phyloP scores from a whole-genome alignment of 2,888 invertebrate species.

The Noctua janthe region DNA sequence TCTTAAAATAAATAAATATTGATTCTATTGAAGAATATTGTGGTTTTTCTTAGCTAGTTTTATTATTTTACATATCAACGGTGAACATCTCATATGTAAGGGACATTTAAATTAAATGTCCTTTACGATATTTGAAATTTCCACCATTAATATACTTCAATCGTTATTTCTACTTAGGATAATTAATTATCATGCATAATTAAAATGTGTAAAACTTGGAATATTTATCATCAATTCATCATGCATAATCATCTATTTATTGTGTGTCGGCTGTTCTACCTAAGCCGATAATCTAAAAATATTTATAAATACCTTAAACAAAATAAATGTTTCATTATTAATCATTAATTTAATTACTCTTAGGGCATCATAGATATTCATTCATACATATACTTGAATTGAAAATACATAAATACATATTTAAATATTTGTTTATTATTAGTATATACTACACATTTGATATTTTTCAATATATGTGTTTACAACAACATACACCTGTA shows the following conservation, averaged over 20 bases:
- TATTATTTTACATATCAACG: not conserved
- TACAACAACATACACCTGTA: conserved; percentile 44
- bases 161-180: not conserved
- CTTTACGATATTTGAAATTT: not conserved
- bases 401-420: conserved; percentile 22
- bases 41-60: not conserved
- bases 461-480: conserved; percentile 38
- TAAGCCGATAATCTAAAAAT: not conserved
- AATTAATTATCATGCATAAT: not conserved
- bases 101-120: not conserved
- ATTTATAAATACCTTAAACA: not conserved
- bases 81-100: not conserved
- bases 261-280: not conserved
- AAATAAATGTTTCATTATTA: not conserved
- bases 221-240: not conserved
- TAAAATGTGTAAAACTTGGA: not conserved
- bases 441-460: conserved; percentile 34
- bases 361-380: conserved; percentile 18
- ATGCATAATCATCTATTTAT: not conserved
- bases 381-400: conserved; percentile 33
- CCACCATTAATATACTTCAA: not conserved
- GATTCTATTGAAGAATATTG: not conserved
- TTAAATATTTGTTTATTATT: conserved; percentile 16
- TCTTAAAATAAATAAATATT: not conserved
- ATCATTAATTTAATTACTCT: not conserved